A percentile compares a stretch with the other conserved stretches of the same genome.
Conservation (phyloP, 2,888 invertebrate species). For the Biston stratarius region DNA sequence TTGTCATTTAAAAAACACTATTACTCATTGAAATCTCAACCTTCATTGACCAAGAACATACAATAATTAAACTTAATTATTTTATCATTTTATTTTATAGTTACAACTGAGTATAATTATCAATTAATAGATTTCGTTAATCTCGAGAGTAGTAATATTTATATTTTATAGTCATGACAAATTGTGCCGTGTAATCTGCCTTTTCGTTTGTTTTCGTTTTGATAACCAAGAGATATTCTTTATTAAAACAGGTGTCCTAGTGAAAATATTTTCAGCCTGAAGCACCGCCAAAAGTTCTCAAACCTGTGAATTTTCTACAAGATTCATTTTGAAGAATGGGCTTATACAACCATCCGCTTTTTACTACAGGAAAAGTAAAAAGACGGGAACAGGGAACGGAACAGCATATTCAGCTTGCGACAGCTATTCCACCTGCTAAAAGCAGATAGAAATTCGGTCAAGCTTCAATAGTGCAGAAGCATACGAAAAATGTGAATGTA, state of each 20-base stretch:
- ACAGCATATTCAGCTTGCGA: no score
- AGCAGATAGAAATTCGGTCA: no score
- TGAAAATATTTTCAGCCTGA: no score
- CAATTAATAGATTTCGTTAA: neutral
- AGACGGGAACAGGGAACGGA: no score
- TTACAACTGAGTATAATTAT: neutral
- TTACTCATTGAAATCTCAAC: neutral
- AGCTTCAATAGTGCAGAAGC: no score
- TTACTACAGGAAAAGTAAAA: no score
- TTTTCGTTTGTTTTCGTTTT: neutral
- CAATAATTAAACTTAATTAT: neutral
- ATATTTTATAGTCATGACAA: neutral
- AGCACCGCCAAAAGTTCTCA: no score
- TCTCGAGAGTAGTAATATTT: neutral
- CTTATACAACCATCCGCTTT: no score
- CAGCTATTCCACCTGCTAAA: no score
- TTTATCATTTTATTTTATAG: neutral
- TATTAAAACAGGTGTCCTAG: no score
- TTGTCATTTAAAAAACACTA: neutral
- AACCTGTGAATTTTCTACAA: no score
- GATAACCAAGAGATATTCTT: neutral
- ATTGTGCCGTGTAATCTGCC: neutral
- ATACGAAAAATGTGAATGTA: neutral
- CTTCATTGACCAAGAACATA: constrained; percentile 7
- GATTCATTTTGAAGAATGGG: no score